Percentiles rank a stretch among this genome's conserved stretches.
phyloP scores from a whole-genome alignment of 2,797 vertebrate species.

The Rhinatrema bivittatum region DNA sequence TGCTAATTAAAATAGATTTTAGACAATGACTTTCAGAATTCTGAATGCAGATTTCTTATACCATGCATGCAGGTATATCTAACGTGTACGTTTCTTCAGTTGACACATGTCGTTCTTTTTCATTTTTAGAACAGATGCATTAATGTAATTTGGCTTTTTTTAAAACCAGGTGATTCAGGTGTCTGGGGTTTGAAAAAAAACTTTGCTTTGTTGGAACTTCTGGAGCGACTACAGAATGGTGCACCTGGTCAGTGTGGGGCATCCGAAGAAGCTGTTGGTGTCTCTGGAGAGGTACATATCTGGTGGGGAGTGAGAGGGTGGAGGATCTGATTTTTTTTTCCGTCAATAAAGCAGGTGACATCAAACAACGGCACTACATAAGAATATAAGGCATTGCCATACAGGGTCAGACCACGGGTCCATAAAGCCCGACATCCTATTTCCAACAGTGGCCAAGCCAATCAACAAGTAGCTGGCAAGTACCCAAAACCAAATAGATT shows the following conservation, averaged over 20 bases:
- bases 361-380: too few species aligned
- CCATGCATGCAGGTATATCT: conserved; percentile 5
- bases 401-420: too few species aligned
- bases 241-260: conserved; percentile 78
- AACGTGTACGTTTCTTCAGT: too few species aligned
- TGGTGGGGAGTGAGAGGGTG: background rate
- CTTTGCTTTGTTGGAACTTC: conserved; percentile 89
- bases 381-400: too few species aligned
- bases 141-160: background rate
- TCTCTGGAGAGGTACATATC: conserved; percentile 93
- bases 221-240: conserved; percentile 92
- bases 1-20: conserved; percentile 6
- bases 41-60: conserved; percentile 1
- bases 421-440: too few species aligned
- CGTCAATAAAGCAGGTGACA: background rate
- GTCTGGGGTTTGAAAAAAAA: conserved; percentile 98
- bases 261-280: conserved; percentile 75
- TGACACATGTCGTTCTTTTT: too few species aligned
- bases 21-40: too few species aligned
- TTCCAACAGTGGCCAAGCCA: too few species aligned
- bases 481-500: too few species aligned
- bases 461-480: too few species aligned
- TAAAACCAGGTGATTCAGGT: conserved; percentile 83
- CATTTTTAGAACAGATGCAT: too few species aligned
- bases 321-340: background rate